Conservation (phyloP, 2,888 invertebrate genomes). For the Tachina fera region DNA sequence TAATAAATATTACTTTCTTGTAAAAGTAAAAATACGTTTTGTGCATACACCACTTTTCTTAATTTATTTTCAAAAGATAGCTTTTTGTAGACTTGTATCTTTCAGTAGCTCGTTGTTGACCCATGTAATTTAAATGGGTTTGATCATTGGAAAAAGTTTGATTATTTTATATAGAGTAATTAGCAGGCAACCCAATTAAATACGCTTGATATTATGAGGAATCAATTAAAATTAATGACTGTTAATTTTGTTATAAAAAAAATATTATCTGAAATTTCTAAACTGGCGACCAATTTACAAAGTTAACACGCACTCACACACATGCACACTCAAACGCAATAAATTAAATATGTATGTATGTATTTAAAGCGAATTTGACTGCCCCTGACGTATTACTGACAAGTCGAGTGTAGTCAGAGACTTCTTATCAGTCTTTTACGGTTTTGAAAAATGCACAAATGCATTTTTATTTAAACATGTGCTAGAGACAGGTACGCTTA, state of each 20-base stretch:
- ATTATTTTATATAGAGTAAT: background rate
- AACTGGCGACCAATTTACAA: constrained; percentile 43
- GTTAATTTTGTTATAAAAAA: constrained; percentile 34
- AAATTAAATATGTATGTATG: background rate
- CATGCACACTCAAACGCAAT: background rate
- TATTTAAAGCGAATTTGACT: constrained; percentile 39
- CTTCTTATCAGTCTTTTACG: constrained; percentile 63
- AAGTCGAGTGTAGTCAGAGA: constrained; percentile 11
- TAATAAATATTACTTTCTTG: too few species aligned
- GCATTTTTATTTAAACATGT: background rate
- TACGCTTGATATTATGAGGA: background rate
- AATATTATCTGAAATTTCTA: constrained; percentile 33
- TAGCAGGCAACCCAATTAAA: background rate
- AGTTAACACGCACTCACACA: background rate
- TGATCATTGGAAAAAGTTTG: too few species aligned
- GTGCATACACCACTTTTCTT: too few species aligned
- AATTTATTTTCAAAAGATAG: too few species aligned
- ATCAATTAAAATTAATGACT: constrained; percentile 64
- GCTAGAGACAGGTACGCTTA: constrained; percentile 26
- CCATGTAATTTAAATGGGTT: too few species aligned
- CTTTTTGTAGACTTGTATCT: too few species aligned
- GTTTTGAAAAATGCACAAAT: background rate
- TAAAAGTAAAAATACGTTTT: too few species aligned
- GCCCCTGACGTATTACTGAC: constrained; percentile 65
- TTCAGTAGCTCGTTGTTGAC: too few species aligned